Base-by-base conservation (phyloP, 2,888 invertebrate species). In the Allygus modestus region DNA sequence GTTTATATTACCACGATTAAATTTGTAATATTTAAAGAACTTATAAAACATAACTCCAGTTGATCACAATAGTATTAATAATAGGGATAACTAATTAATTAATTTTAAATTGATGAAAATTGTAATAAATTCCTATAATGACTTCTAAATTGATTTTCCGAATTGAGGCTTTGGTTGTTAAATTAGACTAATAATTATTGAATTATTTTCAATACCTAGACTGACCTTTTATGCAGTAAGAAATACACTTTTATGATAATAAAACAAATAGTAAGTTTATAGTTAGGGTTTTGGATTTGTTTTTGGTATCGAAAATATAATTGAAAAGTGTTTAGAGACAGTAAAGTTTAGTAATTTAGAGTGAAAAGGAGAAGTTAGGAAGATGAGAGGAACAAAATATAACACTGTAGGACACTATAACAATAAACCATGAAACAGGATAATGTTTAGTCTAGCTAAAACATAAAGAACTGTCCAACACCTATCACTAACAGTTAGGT, bases 361-460 rank as follows among this genome's bases (percentile, higher is more conserved):
- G 12, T 65, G 65, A 65, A 65, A 28, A 65, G 73, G 73, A 73
- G 28, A 73, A 73, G 41, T 69, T 23, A 73, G 73, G 73, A 1
- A 73, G 37, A 73, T 73, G 41, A 73, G 23, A 41, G 41, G 73
- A 41, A n/a, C 31, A 41, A 73, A 33, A 73, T 73, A 41, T 41
- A 73, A 41, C 20, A 73, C n/a, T 41, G 12, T 23, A 73, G 73
- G 41, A 73, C 41, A 41, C 37, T 73, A 73, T 73, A 69, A 33
- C 33, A 69, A 69, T 69, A 41, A 73, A 73, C 26, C 73, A 73
- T 41, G 37, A 41, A 69, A 65, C 73, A 73, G 41, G 23, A 69
- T 31, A 65, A 41, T 73, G 37, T 77, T 77, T 26, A 77, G 43
- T 77, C 51, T 77, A 43, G 4, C 77, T 77, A 77, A 75, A 77